A percentile compares a stretch with the other conserved stretches of the same genome.
Evolutionary conservation across 2,113 vertebrate genomes (phyloP).

Genomic region (Psilopsiagon aymara): DNA sequence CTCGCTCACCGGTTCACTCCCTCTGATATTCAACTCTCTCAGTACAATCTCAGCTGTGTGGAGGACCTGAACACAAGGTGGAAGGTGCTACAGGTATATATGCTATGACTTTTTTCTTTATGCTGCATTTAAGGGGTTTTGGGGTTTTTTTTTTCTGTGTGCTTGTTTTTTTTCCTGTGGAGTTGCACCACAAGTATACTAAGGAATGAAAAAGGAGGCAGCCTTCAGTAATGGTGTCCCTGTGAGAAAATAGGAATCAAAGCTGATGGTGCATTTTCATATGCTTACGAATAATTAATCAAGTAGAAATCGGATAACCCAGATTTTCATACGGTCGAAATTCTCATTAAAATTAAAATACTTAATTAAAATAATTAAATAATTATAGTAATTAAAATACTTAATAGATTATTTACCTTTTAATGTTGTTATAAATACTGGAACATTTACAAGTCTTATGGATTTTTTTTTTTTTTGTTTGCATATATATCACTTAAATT

Average conservation of each 20-base stretch:
- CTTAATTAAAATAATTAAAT: background rate
- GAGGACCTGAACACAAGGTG: constrained; percentile 94
- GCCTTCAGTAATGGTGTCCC: background rate
- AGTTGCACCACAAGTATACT: background rate
- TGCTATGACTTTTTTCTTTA: background rate
- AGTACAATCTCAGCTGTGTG: constrained; percentile 85
- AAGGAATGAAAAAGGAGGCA: background rate
- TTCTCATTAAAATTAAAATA: background rate
- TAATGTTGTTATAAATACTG: background rate
- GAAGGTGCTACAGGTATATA: constrained; percentile 91
- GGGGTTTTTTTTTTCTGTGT: background rate
- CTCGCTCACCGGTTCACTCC: constrained; percentile 84
- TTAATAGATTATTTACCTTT: background rate
- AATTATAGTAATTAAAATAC: background rate
- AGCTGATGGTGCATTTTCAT: background rate
- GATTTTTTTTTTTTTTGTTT: background rate
- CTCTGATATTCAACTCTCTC: constrained; percentile 87
- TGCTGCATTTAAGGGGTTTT: background rate
- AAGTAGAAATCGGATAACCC: background rate
- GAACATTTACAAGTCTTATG: background rate
- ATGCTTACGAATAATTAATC: background rate
- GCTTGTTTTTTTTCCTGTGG: background rate
- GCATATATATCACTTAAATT: background rate
- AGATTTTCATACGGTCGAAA: background rate
- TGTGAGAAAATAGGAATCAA: background rate